Conservation (phyloP, 2,888 invertebrate genomes). For the Eupithecia subfuscata region DNA sequence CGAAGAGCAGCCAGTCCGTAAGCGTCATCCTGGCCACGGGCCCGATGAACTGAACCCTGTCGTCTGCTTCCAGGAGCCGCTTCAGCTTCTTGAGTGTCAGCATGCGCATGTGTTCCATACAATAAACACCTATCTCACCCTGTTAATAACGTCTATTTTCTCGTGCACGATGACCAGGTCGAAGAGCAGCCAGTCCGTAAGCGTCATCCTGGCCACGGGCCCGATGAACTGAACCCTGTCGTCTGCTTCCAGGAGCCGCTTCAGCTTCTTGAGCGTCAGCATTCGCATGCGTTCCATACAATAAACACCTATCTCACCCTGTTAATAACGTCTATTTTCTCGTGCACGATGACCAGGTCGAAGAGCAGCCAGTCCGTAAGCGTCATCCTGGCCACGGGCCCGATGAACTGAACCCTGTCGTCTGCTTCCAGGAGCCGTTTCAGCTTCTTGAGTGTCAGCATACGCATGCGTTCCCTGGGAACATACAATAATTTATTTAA, state of each 20-base stretch:
- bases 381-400: slow-evolving; percentile 63
- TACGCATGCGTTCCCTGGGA: slow-evolving; percentile 69
- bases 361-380: slow-evolving; percentile 75
- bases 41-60: slow-evolving; percentile 31
- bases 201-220: slow-evolving; percentile 61
- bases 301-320: slow-evolving; percentile 54
- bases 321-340: slow-evolving; percentile 70
- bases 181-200: slow-evolving; percentile 75
- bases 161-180: slow-evolving; percentile 75
- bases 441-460: slow-evolving; percentile 71
- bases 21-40: slow-evolving; percentile 63
- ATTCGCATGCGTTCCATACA: slow-evolving; percentile 64
- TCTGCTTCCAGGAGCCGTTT: slow-evolving; percentile 60
- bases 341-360: slow-evolving; percentile 73
- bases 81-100: slow-evolving; percentile 71
- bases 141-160: slow-evolving; percentile 68
- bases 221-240: slow-evolving; percentile 59
- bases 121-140: slow-evolving; percentile 53
- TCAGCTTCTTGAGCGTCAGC: slow-evolving; percentile 70
- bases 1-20: slow-evolving; percentile 76
- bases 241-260: slow-evolving; percentile 59
- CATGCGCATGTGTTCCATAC: slow-evolving; percentile 63
- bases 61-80: slow-evolving; percentile 57
- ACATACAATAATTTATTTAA: slow-evolving; percentile 39
- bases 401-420: slow-evolving; percentile 56